Percentiles rank a stretch among this genome's conserved stretches.
Evolutionary conservation across 2,797 vertebrate genomes (phyloP).

Genomic region (Garrulus glandarius): DNA sequence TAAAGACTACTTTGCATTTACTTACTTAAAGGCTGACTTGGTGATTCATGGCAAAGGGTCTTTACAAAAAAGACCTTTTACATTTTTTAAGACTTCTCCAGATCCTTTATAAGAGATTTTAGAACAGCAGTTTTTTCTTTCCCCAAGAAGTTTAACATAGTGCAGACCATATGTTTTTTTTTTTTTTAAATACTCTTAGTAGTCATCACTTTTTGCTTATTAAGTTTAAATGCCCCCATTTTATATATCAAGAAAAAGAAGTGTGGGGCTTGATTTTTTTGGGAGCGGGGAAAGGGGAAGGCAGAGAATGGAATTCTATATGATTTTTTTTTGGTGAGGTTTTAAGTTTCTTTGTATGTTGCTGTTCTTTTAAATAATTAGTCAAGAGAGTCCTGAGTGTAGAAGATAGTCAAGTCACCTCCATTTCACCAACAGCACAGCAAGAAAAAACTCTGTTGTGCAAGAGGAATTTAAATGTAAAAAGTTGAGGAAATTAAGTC

Average conservation of each 20-base stretch:
- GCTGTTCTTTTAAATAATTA: background rate
- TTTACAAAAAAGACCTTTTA: background rate
- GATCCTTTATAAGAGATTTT: background rate
- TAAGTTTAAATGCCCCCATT: background rate
- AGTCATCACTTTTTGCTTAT: background rate
- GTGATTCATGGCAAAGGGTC: background rate
- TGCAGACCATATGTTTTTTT: background rate
- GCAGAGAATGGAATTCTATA: background rate
- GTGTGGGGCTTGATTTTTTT: background rate
- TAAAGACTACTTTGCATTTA: background rate
- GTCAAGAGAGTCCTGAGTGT: background rate
- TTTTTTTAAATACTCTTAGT: background rate
- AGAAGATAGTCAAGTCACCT: background rate
- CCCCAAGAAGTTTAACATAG: background rate
- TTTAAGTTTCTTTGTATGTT: background rate
- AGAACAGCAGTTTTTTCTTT: background rate
- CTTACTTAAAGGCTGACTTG: background rate
- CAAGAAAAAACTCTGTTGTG: background rate
- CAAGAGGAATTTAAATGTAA: background rate
- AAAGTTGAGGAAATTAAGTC: background rate
- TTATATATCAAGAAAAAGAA: background rate
- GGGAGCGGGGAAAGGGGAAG: accelerated
- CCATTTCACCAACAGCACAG: background rate
- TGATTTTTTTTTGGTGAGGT: background rate
- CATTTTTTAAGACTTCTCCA: background rate